Percentiles rank a stretch among this genome's conserved stretches.
Conservation (phyloP, 2,888 invertebrate genomes). For the Agelastica alni region DNA sequence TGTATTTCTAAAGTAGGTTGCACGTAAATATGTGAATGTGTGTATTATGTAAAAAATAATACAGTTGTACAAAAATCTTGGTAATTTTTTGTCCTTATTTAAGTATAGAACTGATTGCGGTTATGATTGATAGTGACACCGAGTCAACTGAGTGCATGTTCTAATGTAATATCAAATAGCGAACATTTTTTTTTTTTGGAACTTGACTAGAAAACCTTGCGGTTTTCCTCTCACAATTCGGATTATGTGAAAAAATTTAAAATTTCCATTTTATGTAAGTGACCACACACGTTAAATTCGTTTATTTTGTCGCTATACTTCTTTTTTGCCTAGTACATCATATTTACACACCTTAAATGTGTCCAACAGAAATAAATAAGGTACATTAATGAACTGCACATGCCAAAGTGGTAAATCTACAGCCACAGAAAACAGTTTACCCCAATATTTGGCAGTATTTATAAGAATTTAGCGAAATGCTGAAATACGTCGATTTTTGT, state of each 20-base stretch:
- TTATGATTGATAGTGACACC: slow-evolving; percentile 9
- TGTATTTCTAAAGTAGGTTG: no score
- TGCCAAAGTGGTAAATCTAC: no score
- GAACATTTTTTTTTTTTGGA: not conserved
- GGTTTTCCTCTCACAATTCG: not conserved
- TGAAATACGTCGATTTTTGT: no score
- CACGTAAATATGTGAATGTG: not conserved
- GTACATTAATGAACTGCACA: no score
- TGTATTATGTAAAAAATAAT: not conserved
- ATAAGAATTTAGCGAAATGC: no score
- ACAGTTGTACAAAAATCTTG: slow-evolving; percentile 27
- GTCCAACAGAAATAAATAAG: no score
- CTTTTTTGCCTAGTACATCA: no score
- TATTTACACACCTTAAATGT: no score
- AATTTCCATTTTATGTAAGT: not conserved
- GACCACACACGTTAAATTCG: not conserved
- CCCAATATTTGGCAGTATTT: no score
- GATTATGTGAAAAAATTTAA: not conserved
- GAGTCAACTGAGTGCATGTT: not conserved
- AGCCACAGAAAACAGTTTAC: no score
- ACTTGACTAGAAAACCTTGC: not conserved
- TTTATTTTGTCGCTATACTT: no score
- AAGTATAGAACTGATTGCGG: not conserved
- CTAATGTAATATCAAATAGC: not conserved
- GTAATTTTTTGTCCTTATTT: slow-evolving; percentile 20